Base-by-base conservation (phyloP, 1,140 invertebrate genomes). In the Harpegnathos saltator region DNA sequence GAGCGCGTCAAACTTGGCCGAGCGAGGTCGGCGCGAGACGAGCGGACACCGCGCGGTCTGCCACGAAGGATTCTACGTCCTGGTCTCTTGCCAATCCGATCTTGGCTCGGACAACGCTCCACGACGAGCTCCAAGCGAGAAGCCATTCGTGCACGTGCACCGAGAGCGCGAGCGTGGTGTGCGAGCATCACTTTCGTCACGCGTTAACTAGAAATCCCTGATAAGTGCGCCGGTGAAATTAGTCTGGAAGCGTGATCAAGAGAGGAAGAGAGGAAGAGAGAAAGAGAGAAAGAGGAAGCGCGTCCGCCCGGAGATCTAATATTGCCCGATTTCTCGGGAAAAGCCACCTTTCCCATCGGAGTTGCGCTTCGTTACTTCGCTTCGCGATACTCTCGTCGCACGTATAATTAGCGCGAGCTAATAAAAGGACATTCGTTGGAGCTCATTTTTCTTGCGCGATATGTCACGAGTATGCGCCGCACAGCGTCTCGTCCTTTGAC, bases 11-110 rank as follows among this genome's bases (percentile, higher is more conserved):
- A 69, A 63, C 19, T 62, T 29, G 38, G 19, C 22, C 14, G 38
- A 54, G 50, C 9, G 80, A 83, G 66, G 77, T 38, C 59, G 74
- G 75, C 29, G 63, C 75, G 29, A 33, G 75, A 83, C 65, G 68
- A 71, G 59, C 50, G 84, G 83, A 88, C 86, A 86, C 83, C 87
- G 84, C 87, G 89, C 89, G 78, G 85, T 88, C 89, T 90, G 88
- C 86, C 84, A 1, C 75, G 48, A 63, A 75, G 48, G 81, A 88
- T 89, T 88, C 84, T 77, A 65, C 78, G 69, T 87, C 63, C 85
- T 90, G 87, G 88, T 85, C 63, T 54, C 61, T 61, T 90, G 88
- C 87, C 88, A 90, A 86, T 82, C 61, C 58, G 83, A 82, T 84
- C 73, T 85, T 74, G 69, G 83, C 63, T 87, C 82, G 74, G 59